phyloP scores from a whole-genome alignment of 2,113 vertebrate genomes.

The Protobothrops mucrosquamatus region DNA sequence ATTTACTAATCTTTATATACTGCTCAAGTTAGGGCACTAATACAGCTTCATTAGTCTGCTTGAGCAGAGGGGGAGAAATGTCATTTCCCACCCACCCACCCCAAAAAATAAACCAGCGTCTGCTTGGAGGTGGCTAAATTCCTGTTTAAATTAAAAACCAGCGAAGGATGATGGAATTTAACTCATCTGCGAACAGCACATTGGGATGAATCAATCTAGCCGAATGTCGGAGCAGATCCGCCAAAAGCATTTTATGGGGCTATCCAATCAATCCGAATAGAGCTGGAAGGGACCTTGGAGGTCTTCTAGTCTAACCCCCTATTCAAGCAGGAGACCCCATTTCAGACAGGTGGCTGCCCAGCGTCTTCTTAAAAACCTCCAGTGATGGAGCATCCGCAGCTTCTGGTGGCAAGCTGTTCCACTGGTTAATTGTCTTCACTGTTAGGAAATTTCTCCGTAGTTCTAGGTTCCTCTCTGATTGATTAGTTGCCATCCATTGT shows the following conservation, averaged over 20 bases:
- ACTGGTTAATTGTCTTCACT: too few relatives aligned
- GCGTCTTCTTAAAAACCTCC: too few relatives aligned
- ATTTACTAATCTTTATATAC: slow-evolving; percentile 82
- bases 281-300: too few relatives aligned
- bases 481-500: too few relatives aligned
- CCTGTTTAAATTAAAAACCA: slow-evolving; percentile 67
- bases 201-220: slow-evolving; percentile 65
- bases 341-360: too few relatives aligned
- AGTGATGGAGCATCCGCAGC: too few relatives aligned
- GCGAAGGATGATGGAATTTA: slow-evolving; percentile 60
- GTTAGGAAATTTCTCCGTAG: too few relatives aligned
- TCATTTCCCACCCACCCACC: slow-evolving; percentile 55
- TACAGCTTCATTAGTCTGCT: slow-evolving; percentile 70
- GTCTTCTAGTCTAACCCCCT: too few relatives aligned
- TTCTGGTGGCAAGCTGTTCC: too few relatives aligned
- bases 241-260: slow-evolving; percentile 57
- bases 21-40: slow-evolving; percentile 71
- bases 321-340: too few relatives aligned
- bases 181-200: slow-evolving; percentile 54
- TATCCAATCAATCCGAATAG: background rate
- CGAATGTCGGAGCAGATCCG: slow-evolving; percentile 54
- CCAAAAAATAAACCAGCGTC: slow-evolving; percentile 69
- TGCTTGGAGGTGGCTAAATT: slow-evolving; percentile 68
- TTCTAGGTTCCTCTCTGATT: too few relatives aligned
- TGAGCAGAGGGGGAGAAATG: slow-evolving; percentile 62